These are phyloP conservation scores for Lasioglossum oenotherae DNA, from an alignment of 2,888 invertebrate species.

Conservation along the genomic window DNA sequence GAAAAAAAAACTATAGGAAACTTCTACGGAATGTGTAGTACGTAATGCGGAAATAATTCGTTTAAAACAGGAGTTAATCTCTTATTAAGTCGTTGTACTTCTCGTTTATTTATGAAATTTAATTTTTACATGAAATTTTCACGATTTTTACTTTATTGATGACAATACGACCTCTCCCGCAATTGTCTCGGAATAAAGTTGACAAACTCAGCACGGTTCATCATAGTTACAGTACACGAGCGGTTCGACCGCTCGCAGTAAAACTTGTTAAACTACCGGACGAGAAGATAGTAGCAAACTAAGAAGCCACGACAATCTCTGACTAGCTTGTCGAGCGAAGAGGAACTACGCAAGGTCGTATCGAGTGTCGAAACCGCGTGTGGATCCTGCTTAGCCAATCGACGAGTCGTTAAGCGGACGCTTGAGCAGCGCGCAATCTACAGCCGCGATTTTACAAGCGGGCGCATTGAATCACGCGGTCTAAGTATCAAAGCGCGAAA, in stretches of 20 bases:
- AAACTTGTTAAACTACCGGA: background rate
- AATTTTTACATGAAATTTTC: background rate
- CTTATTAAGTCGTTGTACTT: background rate
- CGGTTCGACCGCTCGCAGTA: no score
- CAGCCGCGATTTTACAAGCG: conserved; percentile 37
- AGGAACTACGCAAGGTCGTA: conserved; percentile 2
- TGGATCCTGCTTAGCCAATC: conserved; percentile 28
- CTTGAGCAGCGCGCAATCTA: background rate
- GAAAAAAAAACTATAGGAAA: background rate
- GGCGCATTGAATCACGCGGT: conserved; percentile 9
- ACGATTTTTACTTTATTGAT: background rate
- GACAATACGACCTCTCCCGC: background rate
- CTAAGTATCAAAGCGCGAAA: background rate
- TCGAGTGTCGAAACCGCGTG: conserved; percentile 6
- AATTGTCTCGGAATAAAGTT: no score
- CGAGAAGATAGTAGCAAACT: background rate
- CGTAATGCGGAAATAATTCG: background rate
- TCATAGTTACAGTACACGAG: background rate
- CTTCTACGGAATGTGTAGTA: background rate
- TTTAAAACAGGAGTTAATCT: background rate
- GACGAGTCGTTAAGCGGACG: conserved; percentile 27
- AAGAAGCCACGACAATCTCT: background rate
- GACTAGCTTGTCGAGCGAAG: background rate
- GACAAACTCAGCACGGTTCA: no score
- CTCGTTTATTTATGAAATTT: background rate